phyloP scores from a whole-genome alignment of 2,888 invertebrate species.

The Lutraria lutraria region DNA sequence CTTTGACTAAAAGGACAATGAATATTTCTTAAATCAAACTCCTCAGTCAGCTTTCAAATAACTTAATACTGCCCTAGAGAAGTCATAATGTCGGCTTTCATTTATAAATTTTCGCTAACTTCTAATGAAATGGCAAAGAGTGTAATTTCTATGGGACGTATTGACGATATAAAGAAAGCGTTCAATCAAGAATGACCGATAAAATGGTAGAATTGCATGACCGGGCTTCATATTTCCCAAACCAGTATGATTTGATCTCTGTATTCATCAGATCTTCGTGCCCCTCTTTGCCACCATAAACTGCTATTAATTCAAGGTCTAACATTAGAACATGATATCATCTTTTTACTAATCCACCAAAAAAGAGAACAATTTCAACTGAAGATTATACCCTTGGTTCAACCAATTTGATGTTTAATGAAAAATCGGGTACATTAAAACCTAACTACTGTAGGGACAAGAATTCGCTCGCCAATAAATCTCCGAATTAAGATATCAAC shows the following conservation, averaged over 20 bases:
- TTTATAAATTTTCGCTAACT: slow-evolving; percentile 45
- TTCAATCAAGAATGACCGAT: slow-evolving; percentile 39
- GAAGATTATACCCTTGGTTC: slow-evolving; percentile 42
- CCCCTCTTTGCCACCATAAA: slow-evolving; percentile 53
- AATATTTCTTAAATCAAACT: not conserved
- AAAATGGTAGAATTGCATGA: slow-evolving; percentile 64
- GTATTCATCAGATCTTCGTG: slow-evolving; percentile 52
- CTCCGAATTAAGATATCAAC: slow-evolving; percentile 62
- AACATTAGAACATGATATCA: slow-evolving; percentile 56
- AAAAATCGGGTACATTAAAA: slow-evolving; percentile 55
- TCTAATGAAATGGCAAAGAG: slow-evolving; percentile 46
- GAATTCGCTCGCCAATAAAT: slow-evolving; percentile 55
- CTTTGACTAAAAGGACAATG: not conserved
- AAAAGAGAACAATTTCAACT: slow-evolving; percentile 46
- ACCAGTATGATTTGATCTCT: slow-evolving; percentile 59
- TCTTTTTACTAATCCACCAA: slow-evolving; percentile 54
- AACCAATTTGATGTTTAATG: slow-evolving; percentile 55
- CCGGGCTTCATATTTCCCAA: slow-evolving; percentile 40
- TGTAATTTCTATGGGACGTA: slow-evolving; percentile 36
- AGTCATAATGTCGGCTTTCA: slow-evolving; percentile 26
- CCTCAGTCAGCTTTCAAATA: not conserved
- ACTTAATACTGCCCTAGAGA: not conserved
- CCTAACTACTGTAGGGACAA: slow-evolving; percentile 43
- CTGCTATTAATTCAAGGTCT: slow-evolving; percentile 64
- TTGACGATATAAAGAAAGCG: slow-evolving; percentile 24